These are phyloP conservation scores for Nephrotoma appendiculata DNA, from an alignment of 2,888 invertebrate species.

Conservation along the genomic window DNA sequence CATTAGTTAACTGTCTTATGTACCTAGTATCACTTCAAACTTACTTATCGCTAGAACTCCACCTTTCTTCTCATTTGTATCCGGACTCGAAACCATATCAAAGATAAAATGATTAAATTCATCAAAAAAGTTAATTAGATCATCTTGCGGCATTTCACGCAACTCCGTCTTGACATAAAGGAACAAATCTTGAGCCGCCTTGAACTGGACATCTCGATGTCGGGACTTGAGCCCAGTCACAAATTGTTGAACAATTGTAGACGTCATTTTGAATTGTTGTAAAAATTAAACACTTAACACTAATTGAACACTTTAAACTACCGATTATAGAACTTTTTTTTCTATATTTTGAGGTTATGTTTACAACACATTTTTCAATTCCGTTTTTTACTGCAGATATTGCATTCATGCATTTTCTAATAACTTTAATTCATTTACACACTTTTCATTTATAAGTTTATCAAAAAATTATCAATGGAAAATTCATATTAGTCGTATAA, in stretches of 20 bases:
- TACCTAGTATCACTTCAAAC: constrained; percentile 11
- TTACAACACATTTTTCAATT: not conserved
- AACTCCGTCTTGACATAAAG: constrained; percentile 83
- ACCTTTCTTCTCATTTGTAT: constrained; percentile 89
- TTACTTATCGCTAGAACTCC: constrained; percentile 85
- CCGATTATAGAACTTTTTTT: not conserved
- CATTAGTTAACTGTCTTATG: not conserved
- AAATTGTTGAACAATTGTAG: constrained; percentile 57
- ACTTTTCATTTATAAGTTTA: not conserved
- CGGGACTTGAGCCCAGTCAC: constrained; percentile 79
- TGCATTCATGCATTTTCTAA: not conserved
- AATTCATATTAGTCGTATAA: not conserved
- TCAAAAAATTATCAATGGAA: not conserved
- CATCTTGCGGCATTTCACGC: constrained; percentile 79
- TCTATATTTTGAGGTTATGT: not conserved
- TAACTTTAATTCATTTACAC: not conserved
- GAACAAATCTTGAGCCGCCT: constrained; percentile 78
- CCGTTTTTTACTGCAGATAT: not conserved
- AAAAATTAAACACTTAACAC: not conserved
- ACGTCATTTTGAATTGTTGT: constrained; percentile 26
- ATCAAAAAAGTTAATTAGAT: constrained; percentile 80
- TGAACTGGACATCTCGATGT: constrained; percentile 68
- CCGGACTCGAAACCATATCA: constrained; percentile 88
- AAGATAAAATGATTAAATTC: constrained; percentile 92
- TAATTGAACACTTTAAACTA: not conserved